Evolutionary conservation across 2,888 invertebrate species (phyloP), one percentile per base, ranked within the genome.

Genomic region (Laspeyria flexula): DNA sequence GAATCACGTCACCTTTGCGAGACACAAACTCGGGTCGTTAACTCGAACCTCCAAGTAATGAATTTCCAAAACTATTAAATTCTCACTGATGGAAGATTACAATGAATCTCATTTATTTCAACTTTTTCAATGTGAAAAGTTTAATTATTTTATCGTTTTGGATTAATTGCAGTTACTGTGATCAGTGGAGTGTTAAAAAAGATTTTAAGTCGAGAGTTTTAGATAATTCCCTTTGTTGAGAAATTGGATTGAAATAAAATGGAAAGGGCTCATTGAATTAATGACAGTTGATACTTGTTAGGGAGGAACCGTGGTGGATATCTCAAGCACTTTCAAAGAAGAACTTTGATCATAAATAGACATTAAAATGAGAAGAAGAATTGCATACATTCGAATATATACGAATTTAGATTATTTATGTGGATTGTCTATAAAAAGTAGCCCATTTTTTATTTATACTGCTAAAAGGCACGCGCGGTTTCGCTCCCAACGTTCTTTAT

Each of bases 41-140:
- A 39, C 45, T 56, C 27, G 7, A 27, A 31, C 15, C 40, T 39
- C 37, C 31, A 55, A 37, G 43, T 54, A 71, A 67, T 67, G 55
- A 63, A 55, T 67, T 63, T 56, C 37, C 21, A 56, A 54, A 68
- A 71, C 70, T 71, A 68, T 64, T 52, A 50, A 59, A 59, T 54
- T 51, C 39, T 23, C 42, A 42, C 38, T 43, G 51, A 64, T 59
- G 43, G 34, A 7, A 57, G 47, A 52, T 68, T 49, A 55, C 44
- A 63, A 60, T 29, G 30, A 47, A 59, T 44, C 33, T 41, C 43
- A 57, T 64, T 55, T 58, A 51, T 57, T 46, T 37, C 1, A 55
- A 50, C 42, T 55, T 60, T 57, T 55, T 55, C 50, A 56, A 55
- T 51, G 40, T 37, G 35, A 41, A 53, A 68, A 60, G 54, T 56